Evolutionary conservation across 2,113 vertebrate species (phyloP), one percentile per base, ranked within the genome.

Genomic region (Rhineura floridana): DNA sequence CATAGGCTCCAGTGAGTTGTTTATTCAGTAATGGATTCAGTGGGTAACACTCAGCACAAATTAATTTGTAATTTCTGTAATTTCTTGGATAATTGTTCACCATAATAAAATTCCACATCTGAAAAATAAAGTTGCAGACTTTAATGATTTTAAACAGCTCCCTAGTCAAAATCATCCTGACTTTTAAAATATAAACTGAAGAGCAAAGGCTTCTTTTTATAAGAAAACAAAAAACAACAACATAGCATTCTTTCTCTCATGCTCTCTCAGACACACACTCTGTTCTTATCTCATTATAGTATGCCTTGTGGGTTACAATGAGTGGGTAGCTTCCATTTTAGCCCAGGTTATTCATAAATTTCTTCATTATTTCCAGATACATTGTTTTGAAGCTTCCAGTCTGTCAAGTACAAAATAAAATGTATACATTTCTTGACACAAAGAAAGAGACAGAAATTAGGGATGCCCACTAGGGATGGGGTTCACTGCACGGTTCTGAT

Each of bases 1-100:
- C 96, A 94, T 95, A 95, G n/a, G 89, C 96, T 95, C 95, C 91
- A 94, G 95, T 17, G 94, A 93, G 93, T 95, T 94, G 86, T 96
- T 96, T 91, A 55, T 90, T 93, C n/a, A 42, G 84, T 87, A 89
- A 89, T 92, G 83, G 94, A 93, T 91, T 92, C 88, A 88, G 50
- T 59, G 65, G 78, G 65, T 89, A 88, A 92, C 81, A 88, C 83
- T 91, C 88, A 85, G 63, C 76, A 90, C 94, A 79, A 93, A 95
- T 94, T 95, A 96, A 91, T 93, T 91, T 92, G 90, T 94, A 95
- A 95, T 95, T 94, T 94, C 89, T 93, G 89, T 80, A 81, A 33
- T 86, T 88, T 93, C 92, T 83, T 85, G 79, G 63, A 36, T 89
- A 93, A 92, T 92, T 94, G 89, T 95, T 95, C 87, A 63, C 10